Base-by-base conservation (phyloP, 1,140 invertebrate species). In the Drosophila sechellia region DNA sequence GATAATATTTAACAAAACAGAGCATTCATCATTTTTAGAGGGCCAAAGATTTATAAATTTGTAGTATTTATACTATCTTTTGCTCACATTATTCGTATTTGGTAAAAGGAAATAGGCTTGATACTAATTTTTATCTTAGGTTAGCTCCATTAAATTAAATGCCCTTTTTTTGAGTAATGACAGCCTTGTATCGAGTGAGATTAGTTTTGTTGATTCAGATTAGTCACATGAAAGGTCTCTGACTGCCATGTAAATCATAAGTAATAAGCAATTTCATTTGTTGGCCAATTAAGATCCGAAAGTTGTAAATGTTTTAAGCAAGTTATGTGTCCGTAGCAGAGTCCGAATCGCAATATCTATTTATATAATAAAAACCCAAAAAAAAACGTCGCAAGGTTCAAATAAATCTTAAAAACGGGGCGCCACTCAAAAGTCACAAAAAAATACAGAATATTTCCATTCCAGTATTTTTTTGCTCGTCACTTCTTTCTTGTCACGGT, bases 261-360 rank as follows among this genome's bases (percentile, higher is more conserved):
- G 63, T 35, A 77, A 60, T 77, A 87, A 86, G 83, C 81, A 86
- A 86, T 86, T 69, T 58, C 75, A 75, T 66, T 81, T 86, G 83
- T 86, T 87, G 65, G 83, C 74, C 79, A 81, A 72, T 71, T 83
- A 79, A 70, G 79, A 78, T 57, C 54, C 65, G 70, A 63, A 52
- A 66, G 56, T 58, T 84, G 42, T 46, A 57, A 55, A 48, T 81
- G 49, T 79, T 84, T 81, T 81, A 63, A 77, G 52, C 45, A 75
- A 83, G 66, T 79, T 79, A 72, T 75, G 80, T 87, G 70, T 77
- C 71, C 78, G 71, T 39, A 65, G 63, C 75, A 76, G 66, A 65
- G 78, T 79, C 84, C 84, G 59, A 89, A 54, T 66, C 73, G 83
- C 83, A 86, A 89, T 86, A 89, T 86, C 79, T 86, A 86, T 89